These are phyloP conservation scores for Mastacembelus armatus DNA, from an alignment of 2,797 vertebrate species.

Conservation along the genomic window DNA sequence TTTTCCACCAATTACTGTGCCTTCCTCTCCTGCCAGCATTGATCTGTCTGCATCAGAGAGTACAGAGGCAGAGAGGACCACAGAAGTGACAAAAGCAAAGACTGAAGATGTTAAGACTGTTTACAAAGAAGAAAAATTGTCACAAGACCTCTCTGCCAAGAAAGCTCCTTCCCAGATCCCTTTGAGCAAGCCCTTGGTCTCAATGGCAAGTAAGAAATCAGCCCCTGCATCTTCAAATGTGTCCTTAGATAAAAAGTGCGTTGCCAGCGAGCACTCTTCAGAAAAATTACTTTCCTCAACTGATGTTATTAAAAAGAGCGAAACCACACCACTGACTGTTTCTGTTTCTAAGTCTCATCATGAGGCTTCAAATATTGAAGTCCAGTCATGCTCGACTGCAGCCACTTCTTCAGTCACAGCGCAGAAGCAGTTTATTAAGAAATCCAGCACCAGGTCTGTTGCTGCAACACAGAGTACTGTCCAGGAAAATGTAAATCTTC, in stretches of 20 bases:
- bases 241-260: slow-evolving; percentile 66
- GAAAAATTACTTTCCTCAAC: slow-evolving; percentile 49
- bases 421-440: slow-evolving; percentile 75
- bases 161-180: slow-evolving; percentile 69
- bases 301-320: slow-evolving; percentile 49
- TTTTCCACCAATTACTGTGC: slow-evolving; percentile 58
- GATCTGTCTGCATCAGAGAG: slow-evolving; percentile 32
- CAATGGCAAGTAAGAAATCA: slow-evolving; percentile 75
- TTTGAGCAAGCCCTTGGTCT: slow-evolving; percentile 74
- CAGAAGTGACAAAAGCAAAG: slow-evolving; percentile 47
- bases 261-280: slow-evolving; percentile 28
- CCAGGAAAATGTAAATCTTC: slow-evolving; percentile 74
- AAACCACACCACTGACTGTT: slow-evolving; percentile 41
- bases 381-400: slow-evolving; percentile 57
- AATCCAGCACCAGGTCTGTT: slow-evolving; percentile 67
- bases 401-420: slow-evolving; percentile 66
- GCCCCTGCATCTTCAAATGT: slow-evolving; percentile 47
- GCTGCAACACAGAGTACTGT: slow-evolving; percentile 67
- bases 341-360: slow-evolving; percentile 41
- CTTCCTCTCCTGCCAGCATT: slow-evolving; percentile 12
- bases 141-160: slow-evolving; percentile 56
- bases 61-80: slow-evolving; percentile 36
- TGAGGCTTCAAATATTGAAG: slow-evolving; percentile 55
- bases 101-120: slow-evolving; percentile 40
- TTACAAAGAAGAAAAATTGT: slow-evolving; percentile 44